Evolutionary conservation across 2,113 vertebrate species (phyloP).

Genomic region (Puntigrus tetrazona): DNA sequence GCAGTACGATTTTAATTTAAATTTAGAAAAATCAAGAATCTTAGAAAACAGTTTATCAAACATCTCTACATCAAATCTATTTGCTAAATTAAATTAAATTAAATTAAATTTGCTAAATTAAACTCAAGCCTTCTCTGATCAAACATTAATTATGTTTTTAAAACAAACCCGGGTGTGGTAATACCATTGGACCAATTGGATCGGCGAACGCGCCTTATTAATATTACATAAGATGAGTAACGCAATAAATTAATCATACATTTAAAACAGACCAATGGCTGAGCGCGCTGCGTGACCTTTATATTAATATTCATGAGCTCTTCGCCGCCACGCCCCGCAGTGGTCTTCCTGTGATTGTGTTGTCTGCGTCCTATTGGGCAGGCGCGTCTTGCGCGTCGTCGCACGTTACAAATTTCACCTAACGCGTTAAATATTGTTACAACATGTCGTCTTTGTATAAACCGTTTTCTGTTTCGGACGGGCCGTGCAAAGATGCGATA

Average conservation of each 20-base stretch:
- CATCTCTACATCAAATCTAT: neutral
- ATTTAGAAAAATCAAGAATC: neutral
- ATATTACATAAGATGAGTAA: conserved; percentile 56
- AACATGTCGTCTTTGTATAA: conserved; percentile 74
- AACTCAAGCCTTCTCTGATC: neutral
- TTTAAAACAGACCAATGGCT: conserved; percentile 56
- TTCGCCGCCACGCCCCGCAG: conserved; percentile 47
- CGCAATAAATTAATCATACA: conserved; percentile 21
- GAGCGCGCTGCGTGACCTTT: conserved; percentile 52
- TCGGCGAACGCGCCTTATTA: conserved; percentile 55
- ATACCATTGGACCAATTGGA: conserved; percentile 37
- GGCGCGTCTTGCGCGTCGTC: conserved; percentile 26
- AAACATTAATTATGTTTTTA: neutral
- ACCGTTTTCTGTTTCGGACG: conserved; percentile 71
- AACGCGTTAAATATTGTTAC: neutral
- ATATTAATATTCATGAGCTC: conserved; percentile 63
- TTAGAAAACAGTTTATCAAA: neutral
- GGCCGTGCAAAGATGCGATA: conserved; percentile 65
- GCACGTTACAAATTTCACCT: neutral
- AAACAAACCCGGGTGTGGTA: neutral
- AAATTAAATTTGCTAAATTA: neutral
- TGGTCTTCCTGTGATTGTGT: conserved; percentile 51
- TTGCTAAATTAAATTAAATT: neutral
- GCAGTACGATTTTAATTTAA: neutral
- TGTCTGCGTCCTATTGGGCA: conserved; percentile 50